Base-by-base conservation (phyloP, 2,113 vertebrate genomes). In the Bubo scandiacus region DNA sequence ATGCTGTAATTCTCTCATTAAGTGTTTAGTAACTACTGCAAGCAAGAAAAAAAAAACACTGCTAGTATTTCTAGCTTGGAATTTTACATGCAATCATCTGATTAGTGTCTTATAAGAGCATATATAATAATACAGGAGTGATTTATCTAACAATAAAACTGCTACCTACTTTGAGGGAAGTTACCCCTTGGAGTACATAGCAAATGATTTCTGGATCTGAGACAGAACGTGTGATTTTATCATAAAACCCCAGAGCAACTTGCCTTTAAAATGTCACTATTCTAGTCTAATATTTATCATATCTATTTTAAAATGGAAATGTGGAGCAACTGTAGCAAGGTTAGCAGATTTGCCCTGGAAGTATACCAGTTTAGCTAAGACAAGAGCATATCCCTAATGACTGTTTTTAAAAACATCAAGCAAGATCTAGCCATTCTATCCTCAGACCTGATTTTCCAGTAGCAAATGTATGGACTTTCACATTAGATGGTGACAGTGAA, bases 321-420 rank as follows among this genome's bases (percentile, higher is more conserved):
- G 13, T 19, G 45, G 25, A 57, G 23, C 25, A 59, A 14, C 36
- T 68, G 10, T 10, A 36, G 15, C 5, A 10, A 52, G 21, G 12
- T 42, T 36, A 49, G 36, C 18, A 25, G 61, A 49, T 65, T 30
- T 70, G 22, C 21, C 22, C 78, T 62, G 29, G 36, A 17, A 40
- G 29, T 11, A 2, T 18, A 45, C 40, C 73, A 32, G 19, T 73
- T 73, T 45, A 61, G 15, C 49, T 55, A 45, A 62, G 66, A 51
- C 25, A 58, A 45, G 21, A 40, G 12, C 11, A 30, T 30, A 12
- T 27, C 38, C 9, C n/a, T 0, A 0, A 13, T 26, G 27, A 16
- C 43, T 34, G 62, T 9, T 70, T 30, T 29, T 21, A 67, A 86
- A 51, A 78, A 23, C 65, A 72, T 36, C 63, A 49, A n/a, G 58